phyloP scores from a whole-genome alignment of 2,797 vertebrate genomes.

The Anomalospiza imberbis region DNA sequence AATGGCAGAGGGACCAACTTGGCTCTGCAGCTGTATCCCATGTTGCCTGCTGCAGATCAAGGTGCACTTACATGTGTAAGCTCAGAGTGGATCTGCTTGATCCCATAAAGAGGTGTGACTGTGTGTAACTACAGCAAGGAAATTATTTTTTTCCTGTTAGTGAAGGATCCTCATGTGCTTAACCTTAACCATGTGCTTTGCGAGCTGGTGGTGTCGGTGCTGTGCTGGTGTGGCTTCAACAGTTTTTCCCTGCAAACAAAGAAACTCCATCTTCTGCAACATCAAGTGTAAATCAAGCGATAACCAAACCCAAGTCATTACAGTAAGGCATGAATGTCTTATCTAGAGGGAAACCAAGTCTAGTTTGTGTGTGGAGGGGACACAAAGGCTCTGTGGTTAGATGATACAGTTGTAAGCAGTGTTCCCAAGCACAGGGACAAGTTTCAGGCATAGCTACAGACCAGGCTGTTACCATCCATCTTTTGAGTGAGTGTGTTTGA shows the following conservation, averaged over 20 bases:
- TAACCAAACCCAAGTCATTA: background rate
- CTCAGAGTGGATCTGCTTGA: background rate
- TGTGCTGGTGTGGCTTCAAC: background rate
- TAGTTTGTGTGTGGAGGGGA: background rate
- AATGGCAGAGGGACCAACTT: background rate
- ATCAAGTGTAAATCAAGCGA: background rate
- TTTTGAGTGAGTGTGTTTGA: background rate
- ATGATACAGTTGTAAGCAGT: background rate
- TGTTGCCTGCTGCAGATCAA: background rate
- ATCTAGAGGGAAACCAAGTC: background rate
- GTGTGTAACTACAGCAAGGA: background rate
- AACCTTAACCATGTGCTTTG: background rate
- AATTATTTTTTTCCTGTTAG: background rate
- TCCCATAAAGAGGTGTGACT: background rate
- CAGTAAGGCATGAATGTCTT: background rate
- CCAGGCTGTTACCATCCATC: background rate
- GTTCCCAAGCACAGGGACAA: background rate
- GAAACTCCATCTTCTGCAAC: background rate
- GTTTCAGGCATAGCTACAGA: background rate
- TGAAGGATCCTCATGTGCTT: background rate
- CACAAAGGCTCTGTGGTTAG: background rate
- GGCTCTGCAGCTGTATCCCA: background rate
- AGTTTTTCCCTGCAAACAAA: background rate
- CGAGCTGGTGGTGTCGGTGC: background rate
- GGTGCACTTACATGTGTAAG: background rate